Conservation (phyloP, 2,888 invertebrate species). For the Eupithecia subumbrata region DNA sequence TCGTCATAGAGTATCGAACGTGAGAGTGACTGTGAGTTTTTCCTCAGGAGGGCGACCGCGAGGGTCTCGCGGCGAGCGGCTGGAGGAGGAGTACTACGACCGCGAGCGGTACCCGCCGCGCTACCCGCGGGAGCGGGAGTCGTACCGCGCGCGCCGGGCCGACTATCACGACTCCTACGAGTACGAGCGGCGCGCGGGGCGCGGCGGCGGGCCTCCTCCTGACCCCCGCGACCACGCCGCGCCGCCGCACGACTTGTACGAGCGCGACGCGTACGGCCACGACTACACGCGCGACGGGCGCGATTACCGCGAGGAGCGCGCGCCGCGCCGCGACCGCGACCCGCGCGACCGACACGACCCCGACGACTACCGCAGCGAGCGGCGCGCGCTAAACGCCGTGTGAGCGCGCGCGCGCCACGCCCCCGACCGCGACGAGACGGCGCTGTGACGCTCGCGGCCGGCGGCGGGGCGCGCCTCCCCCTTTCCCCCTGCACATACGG, state of each 20-base stretch:
- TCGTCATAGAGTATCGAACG: background rate
- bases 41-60: conserved; percentile 72
- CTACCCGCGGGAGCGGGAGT: conserved; percentile 57
- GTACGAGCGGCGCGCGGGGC: conserved; percentile 51
- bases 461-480: conserved; percentile 11
- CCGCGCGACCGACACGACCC: conserved; percentile 52
- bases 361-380: conserved; percentile 73
- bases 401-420: conserved; percentile 61
- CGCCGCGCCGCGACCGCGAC: conserved; percentile 55
- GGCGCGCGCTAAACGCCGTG: conserved; percentile 89
- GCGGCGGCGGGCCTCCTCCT: conserved; percentile 41
- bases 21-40: conserved; percentile 1
- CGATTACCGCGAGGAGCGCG: conserved; percentile 47
- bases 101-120: conserved; percentile 65
- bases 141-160: conserved; percentile 58
- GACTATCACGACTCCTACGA: conserved; percentile 55
- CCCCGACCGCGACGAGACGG: conserved; percentile 40
- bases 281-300: conserved; percentile 41
- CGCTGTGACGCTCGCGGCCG: conserved; percentile 28
- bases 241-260: conserved; percentile 39
- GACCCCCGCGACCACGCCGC: conserved; percentile 52
- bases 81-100: conserved; percentile 83
- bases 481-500: background rate
- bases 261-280: conserved; percentile 64
- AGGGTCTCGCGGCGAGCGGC: conserved; percentile 80